phyloP scores from a whole-genome alignment of 2,888 invertebrate species.

The Idaea biselata region DNA sequence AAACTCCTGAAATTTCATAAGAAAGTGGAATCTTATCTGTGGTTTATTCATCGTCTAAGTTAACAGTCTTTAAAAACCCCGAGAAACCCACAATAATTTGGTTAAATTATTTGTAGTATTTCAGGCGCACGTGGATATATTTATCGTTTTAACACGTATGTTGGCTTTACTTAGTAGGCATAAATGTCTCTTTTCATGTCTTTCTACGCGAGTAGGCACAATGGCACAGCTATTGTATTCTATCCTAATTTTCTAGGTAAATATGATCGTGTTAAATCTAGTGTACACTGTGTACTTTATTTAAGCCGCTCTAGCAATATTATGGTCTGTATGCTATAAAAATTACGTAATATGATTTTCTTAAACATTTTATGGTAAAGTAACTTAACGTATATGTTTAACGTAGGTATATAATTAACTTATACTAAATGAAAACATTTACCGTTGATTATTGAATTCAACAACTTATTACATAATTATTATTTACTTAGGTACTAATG shows the following conservation, averaged over 20 bases:
- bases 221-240: constrained; percentile 64
- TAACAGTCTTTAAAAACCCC: too few relatives aligned
- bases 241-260: constrained; percentile 6
- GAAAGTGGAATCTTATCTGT: too few relatives aligned
- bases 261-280: not conserved
- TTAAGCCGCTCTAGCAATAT: constrained; percentile 2
- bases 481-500: constrained; percentile 3
- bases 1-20: too few relatives aligned
- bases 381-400: not conserved
- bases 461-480: constrained; percentile 12
- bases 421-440: not conserved
- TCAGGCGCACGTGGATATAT: too few relatives aligned
- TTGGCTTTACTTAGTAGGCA: constrained; percentile 22
- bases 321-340: not conserved
- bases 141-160: constrained; percentile 6
- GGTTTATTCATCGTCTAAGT: too few relatives aligned
- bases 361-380: not conserved
- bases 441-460: constrained; percentile 6
- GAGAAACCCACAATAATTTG: too few relatives aligned
- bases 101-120: too few relatives aligned
- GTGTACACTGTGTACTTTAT: not conserved
- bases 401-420: not conserved
- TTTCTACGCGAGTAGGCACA: constrained; percentile 66
- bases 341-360: not conserved
- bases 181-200: constrained; percentile 14